Conservation (phyloP, 2,797 vertebrate species). For the Cacajao melanocephalus region DNA sequence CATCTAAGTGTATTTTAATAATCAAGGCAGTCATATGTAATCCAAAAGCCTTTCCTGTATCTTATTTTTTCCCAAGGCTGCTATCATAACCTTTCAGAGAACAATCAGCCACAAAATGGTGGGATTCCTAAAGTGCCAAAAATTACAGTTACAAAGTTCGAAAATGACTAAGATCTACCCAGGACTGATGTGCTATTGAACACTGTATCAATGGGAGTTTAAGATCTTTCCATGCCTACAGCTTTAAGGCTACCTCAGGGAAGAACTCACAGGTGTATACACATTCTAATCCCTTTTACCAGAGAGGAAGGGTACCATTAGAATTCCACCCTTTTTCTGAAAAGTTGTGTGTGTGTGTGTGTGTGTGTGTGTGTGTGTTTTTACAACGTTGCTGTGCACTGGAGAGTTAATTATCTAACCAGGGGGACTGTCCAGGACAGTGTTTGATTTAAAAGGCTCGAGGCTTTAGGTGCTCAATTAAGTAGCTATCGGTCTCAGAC, state of each 20-base stretch:
- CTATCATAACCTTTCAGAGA: conserved; percentile 71
- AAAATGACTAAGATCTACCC: conserved; percentile 48
- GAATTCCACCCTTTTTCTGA: conserved; percentile 82
- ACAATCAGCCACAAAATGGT: conserved; percentile 63
- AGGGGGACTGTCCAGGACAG: conserved; percentile 92
- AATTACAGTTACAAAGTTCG: conserved; percentile 69
- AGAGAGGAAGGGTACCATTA: conserved; percentile 78
- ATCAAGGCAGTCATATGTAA: conserved; percentile 69
- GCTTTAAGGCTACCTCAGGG: conserved; percentile 60
- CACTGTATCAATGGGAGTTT: conserved; percentile 66
- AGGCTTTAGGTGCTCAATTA: conserved; percentile 99
- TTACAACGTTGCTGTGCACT: conserved; percentile 81
- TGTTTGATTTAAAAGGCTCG: conserved; percentile 97
- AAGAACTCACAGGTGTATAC: conserved; percentile 67
- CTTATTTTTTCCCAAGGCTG: conserved; percentile 45
- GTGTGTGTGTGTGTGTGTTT: too few relatives aligned
- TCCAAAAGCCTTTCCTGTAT: conserved; percentile 75
- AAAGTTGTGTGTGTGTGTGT: conserved; percentile 80
- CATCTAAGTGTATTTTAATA: conserved; percentile 76
- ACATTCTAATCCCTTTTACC: conserved; percentile 77
- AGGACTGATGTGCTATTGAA: conserved; percentile 43
- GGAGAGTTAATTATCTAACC: conserved; percentile 95
- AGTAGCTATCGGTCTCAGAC: conserved; percentile 97
- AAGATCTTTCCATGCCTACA: conserved; percentile 47
- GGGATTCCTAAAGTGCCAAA: conserved; percentile 68